phyloP scores from a whole-genome alignment of 1,140 invertebrate genomes.

The Bombus difficillimus region DNA sequence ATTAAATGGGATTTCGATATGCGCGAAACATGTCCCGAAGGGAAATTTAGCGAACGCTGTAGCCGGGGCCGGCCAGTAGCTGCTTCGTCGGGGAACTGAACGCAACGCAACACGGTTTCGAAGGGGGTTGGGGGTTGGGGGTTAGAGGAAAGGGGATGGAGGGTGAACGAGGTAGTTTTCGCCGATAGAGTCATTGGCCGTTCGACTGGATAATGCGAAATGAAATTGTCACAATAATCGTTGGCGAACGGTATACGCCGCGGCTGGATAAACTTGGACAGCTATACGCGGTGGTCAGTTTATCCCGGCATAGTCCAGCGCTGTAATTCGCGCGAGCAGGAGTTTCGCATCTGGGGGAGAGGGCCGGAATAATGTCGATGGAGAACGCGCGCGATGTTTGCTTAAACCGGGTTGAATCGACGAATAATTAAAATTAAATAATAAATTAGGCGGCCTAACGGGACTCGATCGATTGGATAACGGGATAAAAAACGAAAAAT shows the following conservation, averaged over 20 bases:
- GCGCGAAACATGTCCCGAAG: conserved; percentile 72
- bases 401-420: neutral
- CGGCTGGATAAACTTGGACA: conserved; percentile 64
- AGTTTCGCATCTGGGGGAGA: neutral
- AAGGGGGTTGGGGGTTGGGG: conserved; percentile 46
- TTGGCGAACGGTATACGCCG: conserved; percentile 62
- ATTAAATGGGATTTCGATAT: conserved; percentile 79
- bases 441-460: neutral
- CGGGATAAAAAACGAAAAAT: neutral
- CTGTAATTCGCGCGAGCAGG: conserved; percentile 35
- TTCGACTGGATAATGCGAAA: conserved; percentile 68
- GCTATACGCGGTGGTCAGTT: conserved; percentile 57
- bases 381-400: neutral
- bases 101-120: conserved; percentile 42
- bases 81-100: neutral
- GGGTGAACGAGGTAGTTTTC: conserved; percentile 34
- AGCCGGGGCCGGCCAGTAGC: conserved; percentile 16
- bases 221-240: conserved; percentile 76
- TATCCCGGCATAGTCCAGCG: neutral
- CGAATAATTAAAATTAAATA: conserved; percentile 8
- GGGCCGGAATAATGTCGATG: neutral
- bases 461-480: neutral
- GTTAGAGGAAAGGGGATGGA: conserved; percentile 34
- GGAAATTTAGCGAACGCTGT: conserved; percentile 73
- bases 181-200: conserved; percentile 55